phyloP scores from a whole-genome alignment of 2,797 vertebrate genomes.

The Sebastes hubbsi region DNA sequence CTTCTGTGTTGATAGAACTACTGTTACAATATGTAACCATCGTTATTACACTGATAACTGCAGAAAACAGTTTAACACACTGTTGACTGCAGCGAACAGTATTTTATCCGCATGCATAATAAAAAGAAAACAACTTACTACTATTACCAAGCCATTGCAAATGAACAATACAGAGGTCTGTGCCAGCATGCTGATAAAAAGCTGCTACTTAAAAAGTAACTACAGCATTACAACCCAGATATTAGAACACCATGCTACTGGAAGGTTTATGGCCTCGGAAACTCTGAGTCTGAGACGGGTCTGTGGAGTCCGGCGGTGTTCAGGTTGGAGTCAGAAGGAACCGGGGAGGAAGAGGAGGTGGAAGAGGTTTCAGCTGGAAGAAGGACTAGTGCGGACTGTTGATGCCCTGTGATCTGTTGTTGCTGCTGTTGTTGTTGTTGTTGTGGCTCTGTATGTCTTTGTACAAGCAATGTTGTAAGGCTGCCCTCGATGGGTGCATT shows the following conservation, averaged over 20 bases:
- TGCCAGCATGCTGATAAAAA: slow-evolving; percentile 74
- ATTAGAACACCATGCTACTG: slow-evolving; percentile 39
- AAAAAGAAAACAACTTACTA: slow-evolving; percentile 35
- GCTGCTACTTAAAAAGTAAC: slow-evolving; percentile 58
- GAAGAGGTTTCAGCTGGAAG: slow-evolving; percentile 86
- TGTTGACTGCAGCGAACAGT: slow-evolving; percentile 45
- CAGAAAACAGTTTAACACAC: slow-evolving; percentile 37
- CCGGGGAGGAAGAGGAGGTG: slow-evolving; percentile 84
- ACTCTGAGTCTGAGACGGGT: slow-evolving; percentile 91
- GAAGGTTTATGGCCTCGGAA: slow-evolving; percentile 86
- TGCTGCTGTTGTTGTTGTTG: slow-evolving; percentile 8
- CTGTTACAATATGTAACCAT: slow-evolving; percentile 56
- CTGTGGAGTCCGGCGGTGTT: slow-evolving; percentile 87
- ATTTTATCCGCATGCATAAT: slow-evolving; percentile 66
- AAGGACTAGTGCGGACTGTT: slow-evolving; percentile 83
- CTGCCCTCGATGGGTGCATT: slow-evolving; percentile 87
- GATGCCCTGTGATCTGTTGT: slow-evolving; percentile 72
- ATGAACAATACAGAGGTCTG: slow-evolving; percentile 65
- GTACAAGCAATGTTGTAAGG: slow-evolving; percentile 85
- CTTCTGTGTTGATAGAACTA: slow-evolving; percentile 27
- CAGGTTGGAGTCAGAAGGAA: slow-evolving; percentile 71
- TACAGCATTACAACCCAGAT: slow-evolving; percentile 59
- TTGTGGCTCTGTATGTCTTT: slow-evolving; percentile 55
- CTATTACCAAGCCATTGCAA: slow-evolving; percentile 65
- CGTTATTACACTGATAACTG: slow-evolving; percentile 45